Conservation (phyloP, 37 sponge, comb jelly and placozoan species). For the Diacarnus erythraeanus region DNA sequence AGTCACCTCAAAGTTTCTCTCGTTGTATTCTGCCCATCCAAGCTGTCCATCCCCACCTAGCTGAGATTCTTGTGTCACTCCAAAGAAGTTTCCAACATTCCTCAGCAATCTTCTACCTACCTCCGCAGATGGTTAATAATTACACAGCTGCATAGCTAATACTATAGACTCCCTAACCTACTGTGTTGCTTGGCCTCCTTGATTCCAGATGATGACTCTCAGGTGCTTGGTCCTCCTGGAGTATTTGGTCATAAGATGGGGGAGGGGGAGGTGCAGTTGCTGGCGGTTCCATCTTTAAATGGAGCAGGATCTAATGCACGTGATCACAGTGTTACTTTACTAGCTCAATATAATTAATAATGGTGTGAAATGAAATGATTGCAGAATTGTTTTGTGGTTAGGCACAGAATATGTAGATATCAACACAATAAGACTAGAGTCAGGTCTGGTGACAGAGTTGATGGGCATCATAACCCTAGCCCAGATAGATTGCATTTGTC, state of each 20-base stretch:
- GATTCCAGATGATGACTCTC: neutral
- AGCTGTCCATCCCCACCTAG: slow-evolving; percentile 12
- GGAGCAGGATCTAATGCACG: neutral
- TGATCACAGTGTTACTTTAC: too few relatives aligned
- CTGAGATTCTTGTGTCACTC: slow-evolving; percentile 72
- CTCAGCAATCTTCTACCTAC: neutral
- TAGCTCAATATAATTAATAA: too few relatives aligned
- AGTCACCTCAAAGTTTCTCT: slow-evolving; percentile 37
- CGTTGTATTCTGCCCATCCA: slow-evolving; percentile 52
- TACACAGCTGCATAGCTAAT: too few relatives aligned
- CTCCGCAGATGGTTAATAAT: too few relatives aligned
- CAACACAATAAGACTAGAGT: too few relatives aligned
- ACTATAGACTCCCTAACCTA: too few relatives aligned
- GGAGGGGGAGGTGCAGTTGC: neutral
- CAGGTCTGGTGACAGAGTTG: too few relatives aligned
- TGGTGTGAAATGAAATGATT: too few relatives aligned
- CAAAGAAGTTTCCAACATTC: slow-evolving; percentile 84
- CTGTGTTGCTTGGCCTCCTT: too few relatives aligned
- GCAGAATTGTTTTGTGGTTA: too few relatives aligned
- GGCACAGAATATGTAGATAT: too few relatives aligned
- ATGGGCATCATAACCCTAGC: neutral
- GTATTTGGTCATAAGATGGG: slow-evolving; percentile 19
- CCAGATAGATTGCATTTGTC: neutral
- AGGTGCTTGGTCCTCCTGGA: slow-evolving; percentile 9
- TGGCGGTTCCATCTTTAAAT: neutral